phyloP scores from a whole-genome alignment of 2,113 vertebrate genomes.

The Anolis sagrei region DNA sequence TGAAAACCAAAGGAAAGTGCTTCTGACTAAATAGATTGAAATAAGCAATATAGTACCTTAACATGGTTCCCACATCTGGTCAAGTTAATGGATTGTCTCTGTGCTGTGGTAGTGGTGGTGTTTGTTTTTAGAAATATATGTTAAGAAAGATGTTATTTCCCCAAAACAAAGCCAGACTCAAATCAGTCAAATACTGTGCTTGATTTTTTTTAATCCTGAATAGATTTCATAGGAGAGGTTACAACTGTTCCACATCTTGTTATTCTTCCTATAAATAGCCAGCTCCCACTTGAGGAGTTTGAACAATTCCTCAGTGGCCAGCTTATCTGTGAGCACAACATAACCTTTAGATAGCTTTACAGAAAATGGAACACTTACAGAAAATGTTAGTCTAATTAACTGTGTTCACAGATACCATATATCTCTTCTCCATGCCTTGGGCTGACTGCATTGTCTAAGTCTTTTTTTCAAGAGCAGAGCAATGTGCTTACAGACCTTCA shows the following conservation, averaged over 20 bases:
- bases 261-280: constrained; percentile 52
- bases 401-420: constrained; percentile 48
- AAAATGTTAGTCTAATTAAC: constrained; percentile 73
- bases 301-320: constrained; percentile 48
- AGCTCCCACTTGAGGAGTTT: constrained; percentile 48
- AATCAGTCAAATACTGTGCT: constrained; percentile 42
- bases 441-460: constrained; percentile 33
- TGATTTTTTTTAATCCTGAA: constrained; percentile 43
- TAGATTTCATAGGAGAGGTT: constrained; percentile 54
- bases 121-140: constrained; percentile 42
- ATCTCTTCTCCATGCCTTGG: constrained; percentile 39
- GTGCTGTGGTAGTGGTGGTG: constrained; percentile 7
- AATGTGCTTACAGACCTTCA: constrained; percentile 40
- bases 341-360: constrained; percentile 64
- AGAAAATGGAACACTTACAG: constrained; percentile 66
- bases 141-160: constrained; percentile 42
- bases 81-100: constrained; percentile 26
- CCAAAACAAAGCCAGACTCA: constrained; percentile 41
- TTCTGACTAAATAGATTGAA: constrained; percentile 10
- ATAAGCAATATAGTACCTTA: background rate
- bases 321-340: constrained; percentile 62
- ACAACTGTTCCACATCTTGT: constrained; percentile 43
- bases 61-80: background rate
- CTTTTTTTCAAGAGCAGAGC: constrained; percentile 28
- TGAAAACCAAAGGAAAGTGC: constrained; percentile 24